These are phyloP conservation scores for Mus spretus DNA, from an alignment of 2,797 vertebrate genomes.

Conservation along the genomic window DNA sequence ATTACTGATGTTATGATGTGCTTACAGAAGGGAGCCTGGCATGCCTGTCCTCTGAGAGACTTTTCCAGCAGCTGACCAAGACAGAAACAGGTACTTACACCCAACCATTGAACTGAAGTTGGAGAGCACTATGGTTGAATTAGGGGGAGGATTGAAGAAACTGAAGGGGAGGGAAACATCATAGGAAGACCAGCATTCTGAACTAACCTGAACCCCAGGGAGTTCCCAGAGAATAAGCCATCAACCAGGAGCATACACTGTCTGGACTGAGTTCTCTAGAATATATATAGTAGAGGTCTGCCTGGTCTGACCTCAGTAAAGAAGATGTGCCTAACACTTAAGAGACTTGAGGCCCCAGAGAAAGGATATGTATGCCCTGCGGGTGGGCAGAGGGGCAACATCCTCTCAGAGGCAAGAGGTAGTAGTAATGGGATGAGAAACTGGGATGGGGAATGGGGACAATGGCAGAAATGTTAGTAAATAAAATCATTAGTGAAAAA, in stretches of 20 bases:
- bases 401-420: neutral
- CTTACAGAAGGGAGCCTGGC: neutral
- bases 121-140: too few species aligned
- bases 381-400: neutral
- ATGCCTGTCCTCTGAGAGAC: too few species aligned
- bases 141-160: too few species aligned
- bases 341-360: neutral
- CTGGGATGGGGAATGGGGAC: neutral
- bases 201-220: too few species aligned
- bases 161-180: too few species aligned
- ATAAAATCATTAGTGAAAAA: neutral
- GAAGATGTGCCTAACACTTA: neutral
- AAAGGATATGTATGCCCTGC: neutral
- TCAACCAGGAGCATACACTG: neutral
- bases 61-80: too few species aligned
- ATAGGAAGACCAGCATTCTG: too few species aligned
- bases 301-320: neutral
- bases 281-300: neutral
- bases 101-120: too few species aligned
- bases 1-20: neutral
- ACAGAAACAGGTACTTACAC: too few species aligned
- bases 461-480: neutral
- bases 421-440: neutral
- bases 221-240: too few species aligned
- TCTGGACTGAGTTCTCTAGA: neutral